These are phyloP conservation scores for Solenopsis fugax DNA, from an alignment of 1,140 invertebrate species.

Conservation along the genomic window DNA sequence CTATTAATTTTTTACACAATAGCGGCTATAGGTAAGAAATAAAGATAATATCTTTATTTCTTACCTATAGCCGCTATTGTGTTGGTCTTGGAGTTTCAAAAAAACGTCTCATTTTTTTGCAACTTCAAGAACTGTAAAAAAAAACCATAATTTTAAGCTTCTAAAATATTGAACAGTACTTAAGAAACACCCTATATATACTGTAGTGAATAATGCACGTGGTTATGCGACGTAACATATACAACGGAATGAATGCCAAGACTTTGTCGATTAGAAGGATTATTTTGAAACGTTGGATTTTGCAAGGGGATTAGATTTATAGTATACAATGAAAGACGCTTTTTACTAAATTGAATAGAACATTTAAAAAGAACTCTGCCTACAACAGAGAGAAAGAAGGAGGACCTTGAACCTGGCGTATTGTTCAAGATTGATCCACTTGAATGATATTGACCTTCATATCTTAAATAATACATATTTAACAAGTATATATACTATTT, in stretches of 20 bases:
- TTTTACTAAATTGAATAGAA: background rate
- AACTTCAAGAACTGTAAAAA: too few relatives aligned
- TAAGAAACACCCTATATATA: conserved; percentile 9
- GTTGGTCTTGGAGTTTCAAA: background rate
- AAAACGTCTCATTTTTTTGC: too few relatives aligned
- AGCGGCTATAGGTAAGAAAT: background rate
- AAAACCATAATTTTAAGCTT: too few relatives aligned
- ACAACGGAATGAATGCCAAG: conserved; percentile 20
- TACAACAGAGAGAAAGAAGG: background rate
- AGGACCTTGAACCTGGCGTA: background rate
- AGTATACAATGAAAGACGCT: background rate
- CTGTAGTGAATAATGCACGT: conserved; percentile 15
- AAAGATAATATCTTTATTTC: background rate
- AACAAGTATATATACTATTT: background rate
- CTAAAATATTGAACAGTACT: background rate
- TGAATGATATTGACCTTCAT: background rate
- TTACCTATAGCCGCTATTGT: too few relatives aligned
- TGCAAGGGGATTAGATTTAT: background rate
- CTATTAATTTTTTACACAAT: background rate
- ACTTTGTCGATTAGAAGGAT: conserved; percentile 5
- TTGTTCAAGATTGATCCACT: background rate
- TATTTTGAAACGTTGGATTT: conserved; percentile 31
- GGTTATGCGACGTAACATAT: background rate
- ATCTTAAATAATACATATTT: background rate
- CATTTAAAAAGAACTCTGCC: background rate